phyloP scores from a whole-genome alignment of 2,113 vertebrate genomes.

The Thryonomys swinderianus region DNA sequence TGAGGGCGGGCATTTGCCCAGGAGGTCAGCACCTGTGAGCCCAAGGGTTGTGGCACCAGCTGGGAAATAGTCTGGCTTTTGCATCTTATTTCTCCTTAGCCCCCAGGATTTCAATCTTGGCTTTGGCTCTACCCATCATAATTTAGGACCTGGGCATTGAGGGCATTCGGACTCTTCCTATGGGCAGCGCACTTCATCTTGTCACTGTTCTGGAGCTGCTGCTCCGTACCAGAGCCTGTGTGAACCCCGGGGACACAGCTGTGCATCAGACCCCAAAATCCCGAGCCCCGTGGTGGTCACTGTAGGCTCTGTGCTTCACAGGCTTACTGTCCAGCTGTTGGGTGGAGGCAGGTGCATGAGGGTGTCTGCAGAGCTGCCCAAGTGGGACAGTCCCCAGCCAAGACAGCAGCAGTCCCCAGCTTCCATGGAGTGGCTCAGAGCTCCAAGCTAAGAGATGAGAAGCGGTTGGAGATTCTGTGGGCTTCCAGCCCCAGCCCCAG shows the following conservation, averaged over 20 bases:
- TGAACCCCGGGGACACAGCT: neutral
- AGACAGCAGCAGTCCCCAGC: neutral
- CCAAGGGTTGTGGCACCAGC: neutral
- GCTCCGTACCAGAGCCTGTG: neutral
- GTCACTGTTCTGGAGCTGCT: neutral
- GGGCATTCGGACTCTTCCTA: neutral
- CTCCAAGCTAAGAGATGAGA: neutral
- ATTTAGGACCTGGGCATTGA: neutral
- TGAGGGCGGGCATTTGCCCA: neutral
- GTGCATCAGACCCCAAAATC: neutral
- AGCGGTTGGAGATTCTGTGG: slow-evolving; percentile 31
- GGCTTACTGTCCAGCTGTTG: neutral
- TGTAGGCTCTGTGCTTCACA: neutral
- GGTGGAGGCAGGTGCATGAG: neutral
- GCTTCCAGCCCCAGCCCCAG: neutral
- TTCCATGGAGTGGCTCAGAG: neutral
- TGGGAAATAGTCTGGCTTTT: neutral
- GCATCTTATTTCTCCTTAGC: neutral
- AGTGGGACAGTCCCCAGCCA: neutral
- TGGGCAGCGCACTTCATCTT: neutral
- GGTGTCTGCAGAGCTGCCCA: neutral
- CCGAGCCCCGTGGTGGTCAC: neutral
- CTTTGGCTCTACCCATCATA: neutral
- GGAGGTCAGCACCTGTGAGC: neutral
- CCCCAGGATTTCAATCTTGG: neutral